Evolutionary conservation across 2,113 vertebrate genomes (phyloP).

Genomic region (Podilymbus podiceps): DNA sequence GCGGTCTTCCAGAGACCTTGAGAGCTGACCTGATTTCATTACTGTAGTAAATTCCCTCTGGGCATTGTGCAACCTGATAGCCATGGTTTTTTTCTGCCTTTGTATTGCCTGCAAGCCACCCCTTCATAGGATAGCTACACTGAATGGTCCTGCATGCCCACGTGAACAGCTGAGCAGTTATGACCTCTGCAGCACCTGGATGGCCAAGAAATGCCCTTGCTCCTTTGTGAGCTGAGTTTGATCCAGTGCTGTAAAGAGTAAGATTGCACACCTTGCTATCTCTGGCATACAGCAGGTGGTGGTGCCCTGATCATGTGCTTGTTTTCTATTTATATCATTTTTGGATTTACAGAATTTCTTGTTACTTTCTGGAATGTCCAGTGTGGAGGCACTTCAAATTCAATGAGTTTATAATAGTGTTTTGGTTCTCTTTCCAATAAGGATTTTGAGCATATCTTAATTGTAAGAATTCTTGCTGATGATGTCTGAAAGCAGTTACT

Average conservation of each 20-base stretch:
- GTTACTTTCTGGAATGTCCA: not conserved
- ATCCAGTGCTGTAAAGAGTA: not conserved
- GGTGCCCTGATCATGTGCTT: not conserved
- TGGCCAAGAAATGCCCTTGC: not conserved
- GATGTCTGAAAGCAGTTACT: not conserved
- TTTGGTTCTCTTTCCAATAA: not conserved
- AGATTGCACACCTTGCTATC: not conserved
- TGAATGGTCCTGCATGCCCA: not conserved
- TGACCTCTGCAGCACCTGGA: not conserved
- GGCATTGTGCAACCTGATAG: not conserved
- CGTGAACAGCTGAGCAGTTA: not conserved
- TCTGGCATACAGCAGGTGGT: not conserved
- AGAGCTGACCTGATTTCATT: not conserved
- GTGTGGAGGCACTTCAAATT: not conserved
- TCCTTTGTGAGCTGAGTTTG: not conserved
- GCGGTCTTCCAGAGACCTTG: not conserved
- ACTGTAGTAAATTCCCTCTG: not conserved
- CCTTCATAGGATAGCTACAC: not conserved
- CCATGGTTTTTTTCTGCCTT: not conserved
- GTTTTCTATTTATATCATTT: not conserved
- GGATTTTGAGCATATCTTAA: not conserved
- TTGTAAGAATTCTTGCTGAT: not conserved
- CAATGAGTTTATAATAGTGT: not conserved
- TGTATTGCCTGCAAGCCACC: not conserved
- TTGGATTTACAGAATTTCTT: not conserved